These are phyloP conservation scores for Megastigmus dorsalis DNA, from an alignment of 2,888 invertebrate genomes.

Conservation along the genomic window DNA sequence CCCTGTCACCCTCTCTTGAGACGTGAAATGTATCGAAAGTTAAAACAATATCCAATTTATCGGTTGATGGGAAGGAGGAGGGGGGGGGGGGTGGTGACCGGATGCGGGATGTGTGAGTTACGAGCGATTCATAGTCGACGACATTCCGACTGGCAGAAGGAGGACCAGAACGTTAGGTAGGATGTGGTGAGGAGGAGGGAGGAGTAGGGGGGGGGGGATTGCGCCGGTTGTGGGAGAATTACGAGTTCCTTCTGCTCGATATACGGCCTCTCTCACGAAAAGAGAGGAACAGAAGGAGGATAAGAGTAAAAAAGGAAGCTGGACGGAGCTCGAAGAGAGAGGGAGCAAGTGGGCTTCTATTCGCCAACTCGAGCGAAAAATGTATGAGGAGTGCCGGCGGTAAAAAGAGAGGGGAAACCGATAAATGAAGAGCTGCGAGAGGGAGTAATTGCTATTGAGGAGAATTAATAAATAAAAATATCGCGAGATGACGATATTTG, in stretches of 20 bases:
- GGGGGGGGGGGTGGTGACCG: constrained; percentile 42
- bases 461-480: constrained; percentile 13
- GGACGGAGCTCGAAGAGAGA: not conserved
- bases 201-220: not conserved
- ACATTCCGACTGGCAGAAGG: constrained; percentile 48
- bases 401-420: constrained; percentile 1
- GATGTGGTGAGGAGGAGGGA: too few relatives aligned
- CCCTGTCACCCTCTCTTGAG: not conserved
- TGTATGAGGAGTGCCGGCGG: not conserved
- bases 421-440: constrained; percentile 30
- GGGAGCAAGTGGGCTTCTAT: not conserved
- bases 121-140: constrained; percentile 44
- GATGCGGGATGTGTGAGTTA: constrained; percentile 57
- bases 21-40: constrained; percentile 70
- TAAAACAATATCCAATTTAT: constrained; percentile 74
- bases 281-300: not conserved
- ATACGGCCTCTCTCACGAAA: constrained; percentile 16
- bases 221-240: constrained; percentile 33
- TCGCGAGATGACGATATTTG: too few relatives aligned
- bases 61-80: constrained; percentile 55
- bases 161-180: not conserved
- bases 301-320: constrained; percentile 5
- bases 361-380: constrained; percentile 4
- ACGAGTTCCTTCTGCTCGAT: constrained; percentile 52
- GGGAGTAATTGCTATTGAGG: constrained; percentile 28